Percentiles rank a stretch among this genome's conserved stretches.
Evolutionary conservation across 2,113 vertebrate species (phyloP).

Genomic region (mouse (Mus musculus)): GRCm39 chr12:12790001-12790500

Average conservation of each 20-base stretch:
- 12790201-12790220: not conserved
- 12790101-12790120: not conserved
- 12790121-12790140: not conserved
- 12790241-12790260: not conserved
- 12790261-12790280: not conserved
- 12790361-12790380: not conserved
- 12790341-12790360: not conserved
- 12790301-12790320: not conserved
- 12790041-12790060: not conserved
- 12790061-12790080: no score
- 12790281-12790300: not conserved
- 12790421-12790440: no score
- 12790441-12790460: not conserved
- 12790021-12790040: not conserved
- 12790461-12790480: not conserved
- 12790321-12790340: not conserved
- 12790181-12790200: not conserved
- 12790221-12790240: not conserved
- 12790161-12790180: not conserved
- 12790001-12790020: no score
- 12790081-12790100: not conserved
- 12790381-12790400: not conserved
- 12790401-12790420: not conserved
- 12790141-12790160: not conserved
- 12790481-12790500: accelerated